Base-by-base conservation (phyloP, 2,888 invertebrate species). In the Enchytraeus crypticus region DNA sequence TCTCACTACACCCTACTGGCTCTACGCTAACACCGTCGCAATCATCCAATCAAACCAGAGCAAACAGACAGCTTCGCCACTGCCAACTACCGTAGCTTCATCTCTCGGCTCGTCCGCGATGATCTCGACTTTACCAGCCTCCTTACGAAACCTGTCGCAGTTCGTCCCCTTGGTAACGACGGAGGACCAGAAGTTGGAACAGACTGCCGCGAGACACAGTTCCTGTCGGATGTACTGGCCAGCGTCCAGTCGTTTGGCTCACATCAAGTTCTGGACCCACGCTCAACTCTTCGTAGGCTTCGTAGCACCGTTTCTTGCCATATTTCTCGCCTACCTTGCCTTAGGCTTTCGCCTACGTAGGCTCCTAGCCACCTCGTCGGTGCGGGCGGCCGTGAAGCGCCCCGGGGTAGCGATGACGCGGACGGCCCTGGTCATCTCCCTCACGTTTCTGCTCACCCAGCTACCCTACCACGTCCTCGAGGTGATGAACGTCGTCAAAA, bases 401-500 rank as follows among this genome's bases (percentile, higher is more conserved):
- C 18, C 56, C 8, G 23, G 51, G 21, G n/a, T 32, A 4, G 43
- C 51, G 8, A 65, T 64, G 65, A 63, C 65, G 4, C 38, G 57
- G 11, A 66, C 62, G 27, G 61, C 67, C 32, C 18, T 64, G 2
- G 55, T 63, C n/a, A 60, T 66, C 8, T 62, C 67, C 23, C 18
- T 58, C 34, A 63, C 56, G 8, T 64, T 66, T 57, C 43, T 62
- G 23, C 5, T 66, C 56, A 62, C 64, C 30, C 64, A 64, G 30
- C 30, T 61, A 11, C 64, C 62, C 8, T 62, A 64, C 51, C 53
- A 66, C 59, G 51, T 62, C 26, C 53, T 63, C 26, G 55, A 63
- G 49, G 32, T 66, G 47, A 26, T 61, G n/a, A 60, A 60, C 23
- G 34, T 51, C 32, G 11, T 21, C 53, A 51, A 51, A 33, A 51